Base-by-base conservation (phyloP, 2,113 vertebrate species). In the Gobio gobio region DNA sequence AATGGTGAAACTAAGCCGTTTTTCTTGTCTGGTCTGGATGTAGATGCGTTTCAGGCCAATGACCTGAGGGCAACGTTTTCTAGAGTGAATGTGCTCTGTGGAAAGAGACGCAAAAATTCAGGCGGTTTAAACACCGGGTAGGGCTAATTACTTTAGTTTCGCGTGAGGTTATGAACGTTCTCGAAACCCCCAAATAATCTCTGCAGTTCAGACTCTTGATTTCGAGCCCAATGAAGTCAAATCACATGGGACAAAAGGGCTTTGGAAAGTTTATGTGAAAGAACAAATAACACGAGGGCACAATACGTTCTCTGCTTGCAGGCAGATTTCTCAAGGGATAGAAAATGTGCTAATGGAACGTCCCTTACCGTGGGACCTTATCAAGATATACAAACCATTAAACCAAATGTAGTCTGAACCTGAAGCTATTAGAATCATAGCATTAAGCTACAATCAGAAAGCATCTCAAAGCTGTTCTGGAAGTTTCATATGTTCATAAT, bases 21-120 rank as follows among this genome's bases (percentile, higher is more conserved):
- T 96, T 90, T 97, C 96, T 51, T 93, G 95, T 36, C 93, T 92
- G 0, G 95, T 97, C 90, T 99, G 97, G 66, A 99, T 96, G 63
- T 98, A 98, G 85, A 98, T 96, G 43, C 94, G 89, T 51, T 92
- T 95, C 8, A 94, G 40, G 0, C 94, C 66, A 12, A 95, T 78
- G 82, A 98, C 96, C 89, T 91, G 88, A 18, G 97, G 96, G 3
- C 94, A 92, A 0, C 40, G 90, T 81, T 94, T 95, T 40, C 83
- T 89, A 85, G 92, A 88, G 87, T 87, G 80, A 72, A 87, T 90
- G 73, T 88, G 86, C 66, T 92, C 93, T 94, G 85, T 3, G 61
- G 63, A 83, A 68, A 86, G 47, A 88, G 51, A 74, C 24, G 49
- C 4, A 49, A 56, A 24, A 56, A n/a, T 58, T 84, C n/a, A 77